Percentiles rank a stretch among this genome's conserved stretches.
Conservation (phyloP, 2,888 invertebrate species). For the Xestia sexstrigata region DNA sequence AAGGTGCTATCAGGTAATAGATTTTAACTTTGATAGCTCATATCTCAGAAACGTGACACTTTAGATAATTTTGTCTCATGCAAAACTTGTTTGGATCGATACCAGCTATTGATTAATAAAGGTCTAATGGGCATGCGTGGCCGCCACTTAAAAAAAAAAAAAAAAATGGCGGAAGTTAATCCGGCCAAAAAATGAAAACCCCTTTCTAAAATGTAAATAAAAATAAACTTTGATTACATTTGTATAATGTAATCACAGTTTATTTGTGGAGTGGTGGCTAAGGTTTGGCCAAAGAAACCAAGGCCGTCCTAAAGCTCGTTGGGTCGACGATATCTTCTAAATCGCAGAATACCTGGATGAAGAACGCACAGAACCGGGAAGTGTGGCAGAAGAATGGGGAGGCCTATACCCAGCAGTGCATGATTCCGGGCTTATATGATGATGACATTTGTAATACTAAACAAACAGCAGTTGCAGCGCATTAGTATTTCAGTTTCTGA, state of each 20-base stretch:
- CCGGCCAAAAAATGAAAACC: too few relatives aligned
- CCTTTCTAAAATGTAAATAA: background rate
- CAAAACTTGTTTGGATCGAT: too few relatives aligned
- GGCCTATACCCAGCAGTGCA: background rate
- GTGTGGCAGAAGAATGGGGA: background rate
- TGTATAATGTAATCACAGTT: background rate
- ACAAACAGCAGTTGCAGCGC: background rate
- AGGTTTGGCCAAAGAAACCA: background rate
- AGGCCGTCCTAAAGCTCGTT: background rate
- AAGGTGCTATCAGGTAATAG: too few relatives aligned
- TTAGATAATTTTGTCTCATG: too few relatives aligned
- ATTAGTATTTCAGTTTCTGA: constrained; percentile 11
- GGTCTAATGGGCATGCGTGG: too few relatives aligned
- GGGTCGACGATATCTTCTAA: background rate
- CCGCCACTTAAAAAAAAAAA: too few relatives aligned
- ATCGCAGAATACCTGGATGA: background rate
- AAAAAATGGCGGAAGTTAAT: too few relatives aligned
- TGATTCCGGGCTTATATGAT: background rate
- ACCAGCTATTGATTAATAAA: too few relatives aligned
- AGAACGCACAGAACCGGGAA: background rate
- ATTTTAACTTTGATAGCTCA: too few relatives aligned
- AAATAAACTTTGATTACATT: constrained; percentile 4
- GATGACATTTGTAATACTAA: constrained; percentile 2
- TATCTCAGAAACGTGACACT: too few relatives aligned
- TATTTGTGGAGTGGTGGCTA: background rate